Conservation (phyloP, 2,888 invertebrate species). For the Agonum fuliginosum region DNA sequence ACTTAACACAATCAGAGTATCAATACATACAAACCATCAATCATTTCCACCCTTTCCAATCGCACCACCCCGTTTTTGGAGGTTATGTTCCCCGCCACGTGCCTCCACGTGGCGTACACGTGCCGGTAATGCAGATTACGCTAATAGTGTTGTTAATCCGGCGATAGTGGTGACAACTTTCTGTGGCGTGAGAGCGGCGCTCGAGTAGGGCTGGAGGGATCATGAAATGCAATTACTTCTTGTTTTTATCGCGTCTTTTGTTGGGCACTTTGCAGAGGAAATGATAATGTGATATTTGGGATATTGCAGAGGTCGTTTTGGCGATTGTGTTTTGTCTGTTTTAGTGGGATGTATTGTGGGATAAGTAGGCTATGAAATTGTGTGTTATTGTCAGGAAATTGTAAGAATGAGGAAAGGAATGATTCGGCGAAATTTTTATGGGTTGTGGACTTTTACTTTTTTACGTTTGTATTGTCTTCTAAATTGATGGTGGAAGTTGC, state of each 20-base stretch:
- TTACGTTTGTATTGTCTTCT: too few species aligned
- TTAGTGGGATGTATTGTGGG: not conserved
- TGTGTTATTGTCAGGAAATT: too few species aligned
- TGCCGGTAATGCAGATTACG: conserved; percentile 68
- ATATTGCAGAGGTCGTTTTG: conserved; percentile 20
- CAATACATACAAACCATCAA: conserved; percentile 44
- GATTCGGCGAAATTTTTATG: not conserved
- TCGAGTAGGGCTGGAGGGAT: too few species aligned
- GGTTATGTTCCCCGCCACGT: conserved; percentile 63
- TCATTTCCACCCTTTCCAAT: conserved; percentile 49
- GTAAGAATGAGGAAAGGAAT: not conserved
- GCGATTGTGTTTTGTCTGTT: conserved; percentile 23
- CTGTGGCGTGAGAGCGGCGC: not conserved
- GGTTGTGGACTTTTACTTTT: not conserved
- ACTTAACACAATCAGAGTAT: conserved; percentile 26
- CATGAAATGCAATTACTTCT: conserved; percentile 28
- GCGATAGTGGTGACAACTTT: conserved; percentile 54
- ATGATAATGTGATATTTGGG: conserved; percentile 27
- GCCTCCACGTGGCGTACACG: conserved; percentile 67
- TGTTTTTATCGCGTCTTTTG: conserved; percentile 42
- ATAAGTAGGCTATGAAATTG: conserved; percentile 4
- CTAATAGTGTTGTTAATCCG: conserved; percentile 73
- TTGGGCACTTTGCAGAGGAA: conserved; percentile 11
- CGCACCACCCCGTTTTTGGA: conserved; percentile 63
- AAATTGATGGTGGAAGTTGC: too few species aligned